phyloP scores from a whole-genome alignment of 1,140 invertebrate species.

The Cydia amplana region DNA sequence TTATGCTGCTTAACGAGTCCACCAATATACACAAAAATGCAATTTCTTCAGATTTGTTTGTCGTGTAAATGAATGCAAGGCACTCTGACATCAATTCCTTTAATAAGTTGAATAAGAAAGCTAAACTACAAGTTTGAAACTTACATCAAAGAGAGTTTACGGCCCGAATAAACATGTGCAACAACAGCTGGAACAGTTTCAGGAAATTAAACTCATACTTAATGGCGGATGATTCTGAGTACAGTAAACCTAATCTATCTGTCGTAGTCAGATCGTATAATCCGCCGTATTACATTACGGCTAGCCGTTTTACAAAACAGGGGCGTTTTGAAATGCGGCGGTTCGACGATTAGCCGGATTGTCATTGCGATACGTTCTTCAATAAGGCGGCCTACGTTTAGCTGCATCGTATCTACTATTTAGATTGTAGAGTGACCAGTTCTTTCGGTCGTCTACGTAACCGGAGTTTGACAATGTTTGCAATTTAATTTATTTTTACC shows the following conservation, averaged over 20 bases:
- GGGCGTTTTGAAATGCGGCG: too few species aligned
- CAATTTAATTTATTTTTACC: too few species aligned
- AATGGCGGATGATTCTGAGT: background rate
- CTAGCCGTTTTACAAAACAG: too few species aligned
- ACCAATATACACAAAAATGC: background rate
- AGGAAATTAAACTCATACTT: constrained; percentile 31
- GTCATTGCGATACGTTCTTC: too few species aligned
- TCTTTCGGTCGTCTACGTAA: too few species aligned
- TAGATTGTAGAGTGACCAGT: too few species aligned
- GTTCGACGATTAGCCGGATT: too few species aligned
- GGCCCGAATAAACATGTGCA: constrained; percentile 42
- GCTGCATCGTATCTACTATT: too few species aligned
- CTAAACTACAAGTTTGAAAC: constrained; percentile 39
- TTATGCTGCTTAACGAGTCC: background rate
- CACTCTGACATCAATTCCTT: background rate
- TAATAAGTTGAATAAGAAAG: constrained; percentile 25
- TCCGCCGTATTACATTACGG: too few species aligned
- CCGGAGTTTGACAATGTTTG: too few species aligned
- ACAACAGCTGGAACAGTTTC: constrained; percentile 45
- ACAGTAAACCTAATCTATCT: background rate
- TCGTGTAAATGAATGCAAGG: background rate
- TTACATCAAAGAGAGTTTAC: constrained; percentile 44
- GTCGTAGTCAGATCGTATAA: too few species aligned
- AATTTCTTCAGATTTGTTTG: constrained; percentile 1
- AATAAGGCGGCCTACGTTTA: too few species aligned